Conservation (phyloP, 2,797 vertebrate genomes). For the Pseudotriccus pelzelni region DNA sequence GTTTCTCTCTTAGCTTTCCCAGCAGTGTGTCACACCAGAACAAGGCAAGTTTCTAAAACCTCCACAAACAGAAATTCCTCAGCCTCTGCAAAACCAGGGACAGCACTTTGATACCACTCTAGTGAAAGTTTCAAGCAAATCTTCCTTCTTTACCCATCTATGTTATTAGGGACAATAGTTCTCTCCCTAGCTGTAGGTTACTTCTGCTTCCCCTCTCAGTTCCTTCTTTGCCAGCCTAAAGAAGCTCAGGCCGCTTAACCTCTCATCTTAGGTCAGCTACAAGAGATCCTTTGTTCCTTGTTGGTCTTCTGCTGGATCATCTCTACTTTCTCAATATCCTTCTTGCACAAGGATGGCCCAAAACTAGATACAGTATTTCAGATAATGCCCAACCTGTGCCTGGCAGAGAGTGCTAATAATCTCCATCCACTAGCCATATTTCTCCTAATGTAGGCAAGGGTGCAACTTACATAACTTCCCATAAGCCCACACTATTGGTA, state of each 20-base stretch:
- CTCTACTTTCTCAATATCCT: not conserved
- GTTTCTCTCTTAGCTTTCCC: not conserved
- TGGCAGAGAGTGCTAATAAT: not conserved
- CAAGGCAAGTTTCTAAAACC: not conserved
- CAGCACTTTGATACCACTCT: not conserved
- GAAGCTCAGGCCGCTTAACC: not conserved
- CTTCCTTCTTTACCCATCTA: not conserved
- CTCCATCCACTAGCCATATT: not conserved
- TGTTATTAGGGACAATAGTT: not conserved
- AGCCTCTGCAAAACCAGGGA: not conserved
- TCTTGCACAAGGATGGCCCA: not conserved
- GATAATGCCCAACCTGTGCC: not conserved
- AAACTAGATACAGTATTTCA: not conserved
- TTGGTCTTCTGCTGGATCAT: not conserved
- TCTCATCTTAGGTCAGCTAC: not conserved
- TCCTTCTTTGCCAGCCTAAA: not conserved
- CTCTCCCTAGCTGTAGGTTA: not conserved
- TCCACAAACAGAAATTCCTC: not conserved
- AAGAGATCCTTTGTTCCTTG: not conserved
- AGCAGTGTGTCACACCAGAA: not conserved
- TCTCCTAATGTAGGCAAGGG: not conserved
- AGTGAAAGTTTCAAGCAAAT: not conserved
- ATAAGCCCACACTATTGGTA: not conserved
- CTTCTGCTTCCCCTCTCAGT: not conserved
- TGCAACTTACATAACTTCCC: not conserved